Evolutionary conservation across 2,113 vertebrate species (phyloP), one percentile per base, ranked within the genome.

Genomic region (Sceloporus tristichus): DNA sequence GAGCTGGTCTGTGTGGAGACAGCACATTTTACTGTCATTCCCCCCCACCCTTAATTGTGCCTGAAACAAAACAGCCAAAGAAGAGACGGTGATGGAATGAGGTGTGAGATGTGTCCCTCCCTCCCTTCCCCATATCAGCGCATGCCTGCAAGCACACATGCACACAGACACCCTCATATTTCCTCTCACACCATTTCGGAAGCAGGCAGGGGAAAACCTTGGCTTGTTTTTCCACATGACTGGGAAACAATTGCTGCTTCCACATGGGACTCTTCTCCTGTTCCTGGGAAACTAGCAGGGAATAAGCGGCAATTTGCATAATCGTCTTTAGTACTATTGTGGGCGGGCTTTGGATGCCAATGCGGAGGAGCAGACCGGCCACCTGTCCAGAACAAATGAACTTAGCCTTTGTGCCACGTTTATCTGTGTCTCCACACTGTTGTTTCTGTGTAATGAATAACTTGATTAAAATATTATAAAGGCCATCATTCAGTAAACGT

Each of bases 351-450:
- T 91, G 95, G 94, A 91, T 96, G 95, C 95, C 91, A 59, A 91
- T 92, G 88, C 71, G 53, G 95, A 95, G 92, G 81, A 92, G 95
- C 95, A 93, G 95, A 94, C 95, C 66, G 90, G 95, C 97, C 98
- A 98, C 98, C 98, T 98, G 98, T 97, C 98, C 96, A 97, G 94
- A 97, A 97, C 96, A 97, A 98, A 97, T 97, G 97, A 97, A 96
- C 95, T 95, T 88, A 81, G 96, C 94, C 95, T 97, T 97, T 97
- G 96, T 97, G 82, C 78, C 86, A 62, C 94, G 66, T 95, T 82
- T 95, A 95, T 96, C 94, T 96, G 84, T 11, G 95, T 93, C 88
- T 91, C 92, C 93, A 87, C 90, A 93, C 91, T 65, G 89, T 92
- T 94, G 88, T 94, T 96, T 95, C 73, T 92, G 80, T 85, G 86